Conservation (phyloP, 2,797 vertebrate genomes). For the Poecilia picta region DNA sequence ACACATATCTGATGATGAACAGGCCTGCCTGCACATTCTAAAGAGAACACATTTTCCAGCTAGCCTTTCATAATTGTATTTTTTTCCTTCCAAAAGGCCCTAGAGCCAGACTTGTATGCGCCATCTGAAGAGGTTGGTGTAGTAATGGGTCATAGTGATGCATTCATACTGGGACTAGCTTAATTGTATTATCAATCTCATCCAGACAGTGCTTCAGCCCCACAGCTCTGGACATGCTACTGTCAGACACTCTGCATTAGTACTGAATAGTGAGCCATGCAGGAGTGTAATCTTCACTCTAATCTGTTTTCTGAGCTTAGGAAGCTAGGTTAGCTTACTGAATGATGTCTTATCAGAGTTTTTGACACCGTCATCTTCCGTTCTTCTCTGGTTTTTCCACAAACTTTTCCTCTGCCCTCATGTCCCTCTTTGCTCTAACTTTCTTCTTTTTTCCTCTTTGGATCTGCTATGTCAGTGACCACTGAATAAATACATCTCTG, state of each 20-base stretch:
- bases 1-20: constrained; percentile 82
- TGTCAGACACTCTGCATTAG: constrained; percentile 69
- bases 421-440: constrained; percentile 40
- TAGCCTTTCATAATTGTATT: constrained; percentile 80
- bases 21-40: constrained; percentile 80
- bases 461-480: constrained; percentile 46
- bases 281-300: constrained; percentile 60
- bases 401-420: constrained; percentile 12
- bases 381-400: constrained; percentile 29
- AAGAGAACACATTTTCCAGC: constrained; percentile 81
- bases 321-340: constrained; percentile 36
- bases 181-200: constrained; percentile 86
- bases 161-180: constrained; percentile 80
- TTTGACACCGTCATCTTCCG: constrained; percentile 2
- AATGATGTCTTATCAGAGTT: constrained; percentile 37
- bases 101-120: constrained; percentile 75
- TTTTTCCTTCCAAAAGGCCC: constrained; percentile 72
- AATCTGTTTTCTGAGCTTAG: constrained; percentile 59
- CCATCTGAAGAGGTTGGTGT: constrained; percentile 79
- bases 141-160: constrained; percentile 83
- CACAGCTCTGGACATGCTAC: constrained; percentile 77
- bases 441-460: constrained; percentile 26
- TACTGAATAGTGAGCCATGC: constrained; percentile 58
- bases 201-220: constrained; percentile 76
- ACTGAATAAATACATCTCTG: constrained; percentile 63